These are phyloP conservation scores for Narcine bancroftii DNA, from an alignment of 2,113 vertebrate genomes.

Conservation along the genomic window DNA sequence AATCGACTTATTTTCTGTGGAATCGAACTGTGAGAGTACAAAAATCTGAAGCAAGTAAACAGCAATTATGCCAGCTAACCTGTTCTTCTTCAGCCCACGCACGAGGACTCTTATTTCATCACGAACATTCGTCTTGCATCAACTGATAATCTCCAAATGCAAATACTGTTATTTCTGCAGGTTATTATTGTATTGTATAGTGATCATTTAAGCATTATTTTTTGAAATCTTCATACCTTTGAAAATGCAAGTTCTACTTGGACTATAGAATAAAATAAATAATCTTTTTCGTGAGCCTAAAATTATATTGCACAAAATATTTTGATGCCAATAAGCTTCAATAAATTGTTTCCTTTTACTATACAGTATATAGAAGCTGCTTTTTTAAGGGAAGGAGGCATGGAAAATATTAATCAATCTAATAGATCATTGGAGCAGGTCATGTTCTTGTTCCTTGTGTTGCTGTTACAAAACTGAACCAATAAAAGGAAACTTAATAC, in stretches of 20 bases:
- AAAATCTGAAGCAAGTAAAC: conserved; percentile 5
- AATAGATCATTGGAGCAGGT: not conserved
- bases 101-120: not conserved
- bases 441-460: not conserved
- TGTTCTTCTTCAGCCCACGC: not conserved
- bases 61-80: not conserved
- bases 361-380: not conserved
- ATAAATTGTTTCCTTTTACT: not conserved
- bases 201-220: not conserved
- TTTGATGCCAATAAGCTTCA: not conserved
- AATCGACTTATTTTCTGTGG: not conserved
- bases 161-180: not conserved
- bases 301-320: not conserved
- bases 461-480: not conserved
- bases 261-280: no score
- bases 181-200: not conserved
- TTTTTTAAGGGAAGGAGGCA: not conserved
- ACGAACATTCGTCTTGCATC: not conserved
- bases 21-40: not conserved
- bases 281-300: not conserved
- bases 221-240: not conserved
- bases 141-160: not conserved
- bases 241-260: not conserved
- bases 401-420: not conserved
- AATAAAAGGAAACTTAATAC: not conserved